Conservation (phyloP, 2,888 invertebrate species). For the Microplitis manilae region DNA sequence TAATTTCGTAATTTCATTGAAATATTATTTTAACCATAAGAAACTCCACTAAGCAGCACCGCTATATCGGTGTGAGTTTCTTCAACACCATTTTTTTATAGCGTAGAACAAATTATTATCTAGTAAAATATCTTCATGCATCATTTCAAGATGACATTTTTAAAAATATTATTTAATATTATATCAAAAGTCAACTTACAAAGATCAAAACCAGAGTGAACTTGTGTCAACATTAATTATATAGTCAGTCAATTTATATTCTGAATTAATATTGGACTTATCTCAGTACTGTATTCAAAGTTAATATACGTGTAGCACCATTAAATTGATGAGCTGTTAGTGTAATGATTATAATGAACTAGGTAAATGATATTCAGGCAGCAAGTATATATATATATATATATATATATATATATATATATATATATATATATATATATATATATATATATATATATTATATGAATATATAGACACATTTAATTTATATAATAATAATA, state of each 20-base stretch:
- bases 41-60: too few species aligned
- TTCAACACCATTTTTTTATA: too few species aligned
- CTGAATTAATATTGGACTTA: neutral
- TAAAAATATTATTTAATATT: neutral
- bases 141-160: too few species aligned
- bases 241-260: conserved; percentile 8
- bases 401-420: neutral
- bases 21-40: too few species aligned
- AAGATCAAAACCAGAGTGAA: neutral
- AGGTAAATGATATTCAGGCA: conserved; percentile 11
- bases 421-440: neutral
- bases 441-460: neutral
- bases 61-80: too few species aligned
- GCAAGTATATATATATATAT: neutral
- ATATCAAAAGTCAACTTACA: neutral
- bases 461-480: neutral
- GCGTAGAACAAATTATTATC: too few species aligned
- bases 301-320: conserved; percentile 5
- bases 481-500: neutral
- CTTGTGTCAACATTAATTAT: neutral
- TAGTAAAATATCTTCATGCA: too few species aligned
- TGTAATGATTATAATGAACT: conserved; percentile 33
- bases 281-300: neutral
- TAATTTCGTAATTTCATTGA: too few species aligned
- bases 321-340: conserved; percentile 25